These are phyloP conservation scores for Chlamydotis undulata DNA, from an alignment of 2,113 vertebrate species.

Conservation along the genomic window DNA sequence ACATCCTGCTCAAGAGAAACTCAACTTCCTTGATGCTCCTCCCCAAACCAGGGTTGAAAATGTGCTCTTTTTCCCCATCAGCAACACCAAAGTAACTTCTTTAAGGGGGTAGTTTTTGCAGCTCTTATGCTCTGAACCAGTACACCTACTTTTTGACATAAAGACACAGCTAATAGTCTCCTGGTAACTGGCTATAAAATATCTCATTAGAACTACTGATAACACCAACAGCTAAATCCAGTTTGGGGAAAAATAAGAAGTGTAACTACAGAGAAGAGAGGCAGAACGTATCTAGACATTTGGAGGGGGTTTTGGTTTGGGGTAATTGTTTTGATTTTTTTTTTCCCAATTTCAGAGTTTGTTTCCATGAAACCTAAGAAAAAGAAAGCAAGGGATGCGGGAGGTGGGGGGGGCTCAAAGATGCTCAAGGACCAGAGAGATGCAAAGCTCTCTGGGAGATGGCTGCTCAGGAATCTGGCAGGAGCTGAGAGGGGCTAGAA, in stretches of 20 bases:
- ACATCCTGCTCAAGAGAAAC: not conserved
- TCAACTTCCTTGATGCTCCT: not conserved
- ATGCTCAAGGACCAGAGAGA: not conserved
- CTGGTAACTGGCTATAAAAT: not conserved
- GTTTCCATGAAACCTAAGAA: not conserved
- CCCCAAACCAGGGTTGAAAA: not conserved
- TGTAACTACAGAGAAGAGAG: not conserved
- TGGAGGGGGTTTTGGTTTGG: not conserved
- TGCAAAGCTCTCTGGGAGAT: not conserved
- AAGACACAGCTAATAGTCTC: not conserved
- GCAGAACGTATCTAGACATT: not conserved
- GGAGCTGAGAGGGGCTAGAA: not conserved
- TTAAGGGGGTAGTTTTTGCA: not conserved
- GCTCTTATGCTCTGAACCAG: not conserved
- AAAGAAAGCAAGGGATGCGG: not conserved
- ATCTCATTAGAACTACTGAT: not conserved
- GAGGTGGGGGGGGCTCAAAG: not conserved
- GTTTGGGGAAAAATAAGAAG: not conserved
- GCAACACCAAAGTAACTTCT: not conserved
- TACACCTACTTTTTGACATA: not conserved
- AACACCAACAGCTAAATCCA: not conserved
- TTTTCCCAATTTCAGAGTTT: not conserved
- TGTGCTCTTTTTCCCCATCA: not conserved
- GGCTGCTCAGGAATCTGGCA: not conserved
- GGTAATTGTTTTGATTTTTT: not conserved